Evolutionary conservation across 2,888 invertebrate genomes (phyloP).

Genomic region (Serrognathus titanus): DNA sequence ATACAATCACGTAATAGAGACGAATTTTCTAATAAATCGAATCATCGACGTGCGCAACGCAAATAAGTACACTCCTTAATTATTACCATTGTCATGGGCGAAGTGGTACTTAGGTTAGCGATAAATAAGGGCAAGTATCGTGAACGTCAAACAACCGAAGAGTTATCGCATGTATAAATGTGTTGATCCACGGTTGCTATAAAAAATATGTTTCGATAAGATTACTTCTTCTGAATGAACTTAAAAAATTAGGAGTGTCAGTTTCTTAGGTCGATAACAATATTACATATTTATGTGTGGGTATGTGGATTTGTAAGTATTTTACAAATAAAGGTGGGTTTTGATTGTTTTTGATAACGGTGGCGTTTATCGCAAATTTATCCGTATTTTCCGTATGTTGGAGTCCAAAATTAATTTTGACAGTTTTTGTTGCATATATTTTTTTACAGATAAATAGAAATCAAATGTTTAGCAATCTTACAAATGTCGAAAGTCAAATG

Average conservation of each 20-base stretch:
- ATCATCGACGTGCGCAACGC: background rate
- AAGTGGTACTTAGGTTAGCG: slow-evolving; percentile 11
- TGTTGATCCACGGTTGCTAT: background rate
- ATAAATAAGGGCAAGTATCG: slow-evolving; percentile 18
- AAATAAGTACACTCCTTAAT: slow-evolving; percentile 20
- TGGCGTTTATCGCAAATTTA: slow-evolving; percentile 2
- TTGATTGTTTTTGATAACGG: slow-evolving; percentile 15
- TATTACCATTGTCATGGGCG: slow-evolving; percentile 19
- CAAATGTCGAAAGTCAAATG: too few species aligned
- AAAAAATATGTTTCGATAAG: background rate
- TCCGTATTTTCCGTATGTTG: slow-evolving; percentile 5
- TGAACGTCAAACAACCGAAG: slow-evolving; percentile 2
- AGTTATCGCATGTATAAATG: slow-evolving; percentile 1
- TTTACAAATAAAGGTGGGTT: slow-evolving; percentile 11
- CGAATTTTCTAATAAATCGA: background rate
- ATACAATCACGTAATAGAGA: background rate
- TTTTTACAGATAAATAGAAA: too few species aligned
- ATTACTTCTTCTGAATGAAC: background rate
- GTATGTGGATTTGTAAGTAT: slow-evolving; percentile 8
- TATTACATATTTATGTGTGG: slow-evolving; percentile 10
- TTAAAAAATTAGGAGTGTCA: too few species aligned
- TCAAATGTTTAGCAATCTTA: too few species aligned
- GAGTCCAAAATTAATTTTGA: too few species aligned
- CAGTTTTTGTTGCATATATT: too few species aligned
- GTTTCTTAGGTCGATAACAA: slow-evolving; percentile 5